Evolutionary conservation across 1,140 invertebrate species (phyloP).

Genomic region (Conus ventricosus): DNA sequence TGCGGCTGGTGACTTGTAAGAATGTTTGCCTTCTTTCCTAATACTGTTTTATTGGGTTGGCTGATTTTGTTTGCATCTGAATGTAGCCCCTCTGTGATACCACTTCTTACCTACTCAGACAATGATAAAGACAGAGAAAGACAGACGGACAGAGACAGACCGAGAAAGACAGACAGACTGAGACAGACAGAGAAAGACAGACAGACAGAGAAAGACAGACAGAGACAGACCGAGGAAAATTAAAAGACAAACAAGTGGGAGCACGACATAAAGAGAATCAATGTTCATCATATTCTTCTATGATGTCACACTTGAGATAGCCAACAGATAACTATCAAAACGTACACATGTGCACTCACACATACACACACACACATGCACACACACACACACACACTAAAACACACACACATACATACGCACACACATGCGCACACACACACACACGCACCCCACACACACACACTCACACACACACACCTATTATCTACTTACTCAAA

Average conservation of each 20-base stretch:
- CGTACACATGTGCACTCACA: not conserved
- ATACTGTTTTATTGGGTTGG: no score
- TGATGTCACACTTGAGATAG: not conserved
- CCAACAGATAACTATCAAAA: not conserved
- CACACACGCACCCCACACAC: not conserved
- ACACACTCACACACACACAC: not conserved
- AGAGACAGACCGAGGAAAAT: not conserved
- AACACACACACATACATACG: no score
- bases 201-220: not conserved
- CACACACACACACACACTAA: not conserved
- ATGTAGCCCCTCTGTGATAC: no score
- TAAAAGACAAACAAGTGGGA: no score
- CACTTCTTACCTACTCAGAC: no score
- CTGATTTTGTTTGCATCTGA: no score
- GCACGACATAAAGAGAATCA: no score
- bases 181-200: not conserved
- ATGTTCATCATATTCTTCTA: no score
- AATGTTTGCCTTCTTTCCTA: no score
- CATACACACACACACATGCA: constrained; percentile 3
- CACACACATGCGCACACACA: not conserved
- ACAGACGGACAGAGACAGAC: not conserved
- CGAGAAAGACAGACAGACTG: not conserved
- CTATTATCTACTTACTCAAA: constrained; percentile 77
- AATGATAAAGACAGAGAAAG: not conserved
- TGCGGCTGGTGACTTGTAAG: no score